Evolutionary conservation across 2,113 vertebrate species (phyloP), one percentile per base, ranked within the genome.

Genomic region (Malurus melanocephalus): DNA sequence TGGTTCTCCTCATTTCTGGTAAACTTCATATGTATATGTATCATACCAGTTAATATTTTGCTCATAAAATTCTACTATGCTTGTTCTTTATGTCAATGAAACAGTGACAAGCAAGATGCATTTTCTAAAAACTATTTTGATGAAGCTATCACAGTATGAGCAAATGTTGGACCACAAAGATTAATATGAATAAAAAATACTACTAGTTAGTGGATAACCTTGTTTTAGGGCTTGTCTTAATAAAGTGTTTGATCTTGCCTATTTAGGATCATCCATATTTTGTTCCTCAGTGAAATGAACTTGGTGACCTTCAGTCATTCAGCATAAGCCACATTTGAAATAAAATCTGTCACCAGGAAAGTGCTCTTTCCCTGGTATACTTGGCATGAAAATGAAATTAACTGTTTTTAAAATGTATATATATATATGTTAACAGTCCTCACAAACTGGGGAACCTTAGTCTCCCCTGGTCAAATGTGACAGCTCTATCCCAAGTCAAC

Each of bases 161-260:
- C 60, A 88, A 85, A 75, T n/a, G 66, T 57, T 60, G 88, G 23
- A 66, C 7, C 32, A 78, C 65, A 73, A 62, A 60, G 62, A 93
- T 23, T 94, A 91, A 85, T 22, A 38, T 6, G 38, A 66, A 49
- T 64, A 43, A 57, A 93, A 95, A 92, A 40, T 48, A 85, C 10
- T 60, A 80, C 27, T 86, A 81, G 59, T 69, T 80, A 92, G 60
- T 2, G 38, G 64, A 60, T n/a, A 74, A 88, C 59, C 42, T 93
- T 82, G 52, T 59, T 95, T 93, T 77, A 95, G 72, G 73, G 59
- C 57, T 88, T 91, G 75, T 94, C 48, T 94, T 66, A 75, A 78
- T 89, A 93, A 92, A 93, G 6, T 27, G 21, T 80, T 19, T 19
- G 42, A 57, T 89, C 51, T 85, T 91, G 80, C 28, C 61, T 6